Evolutionary conservation across 2,797 vertebrate species (phyloP).

Genomic region (Coreius guichenoti): DNA sequence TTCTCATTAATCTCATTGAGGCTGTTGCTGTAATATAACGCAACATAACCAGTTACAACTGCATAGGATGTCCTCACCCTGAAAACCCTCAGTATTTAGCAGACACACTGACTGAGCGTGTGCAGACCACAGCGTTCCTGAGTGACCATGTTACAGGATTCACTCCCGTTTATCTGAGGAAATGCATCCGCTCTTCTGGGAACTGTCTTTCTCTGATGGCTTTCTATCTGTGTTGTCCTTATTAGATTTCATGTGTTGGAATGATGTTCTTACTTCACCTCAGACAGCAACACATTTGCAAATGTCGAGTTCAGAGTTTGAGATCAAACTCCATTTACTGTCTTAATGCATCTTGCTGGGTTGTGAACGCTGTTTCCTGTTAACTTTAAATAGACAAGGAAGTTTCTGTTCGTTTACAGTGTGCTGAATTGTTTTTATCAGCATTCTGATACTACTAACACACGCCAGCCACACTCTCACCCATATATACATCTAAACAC

Average conservation of each 20-base stretch:
- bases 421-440: neutral
- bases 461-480: neutral
- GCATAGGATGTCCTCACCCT: neutral
- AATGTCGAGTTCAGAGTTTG: neutral
- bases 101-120: neutral
- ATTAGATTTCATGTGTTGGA: neutral
- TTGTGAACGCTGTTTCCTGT: neutral
- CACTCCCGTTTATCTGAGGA: constrained; percentile 15
- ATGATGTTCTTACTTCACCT: neutral
- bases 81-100: neutral
- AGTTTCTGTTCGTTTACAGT: neutral
- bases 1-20: neutral
- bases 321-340: neutral
- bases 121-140: constrained; percentile 1
- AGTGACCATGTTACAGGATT: constrained; percentile 20
- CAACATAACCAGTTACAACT: neutral
- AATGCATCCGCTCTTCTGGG: constrained; percentile 9
- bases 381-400: neutral
- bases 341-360: neutral
- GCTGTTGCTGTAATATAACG: neutral
- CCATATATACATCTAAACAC: neutral
- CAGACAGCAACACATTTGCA: neutral
- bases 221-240: neutral
- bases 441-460: neutral
- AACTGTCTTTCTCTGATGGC: neutral